A percentile compares a stretch with the other conserved stretches of the same genome.
Conservation (phyloP, 2,888 invertebrate genomes). For the Dolichomitus sp. region DNA sequence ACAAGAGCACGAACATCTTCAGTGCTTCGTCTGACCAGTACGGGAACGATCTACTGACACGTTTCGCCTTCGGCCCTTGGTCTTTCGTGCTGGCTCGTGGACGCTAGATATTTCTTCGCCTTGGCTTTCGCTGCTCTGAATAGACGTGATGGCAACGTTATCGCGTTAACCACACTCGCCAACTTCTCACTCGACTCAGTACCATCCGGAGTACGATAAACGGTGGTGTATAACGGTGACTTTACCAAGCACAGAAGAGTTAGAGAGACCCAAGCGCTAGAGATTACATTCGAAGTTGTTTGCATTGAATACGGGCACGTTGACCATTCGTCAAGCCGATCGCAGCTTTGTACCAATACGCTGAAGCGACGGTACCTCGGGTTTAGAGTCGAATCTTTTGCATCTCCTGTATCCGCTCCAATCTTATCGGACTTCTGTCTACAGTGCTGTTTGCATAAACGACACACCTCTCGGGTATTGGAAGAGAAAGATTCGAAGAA, state of each 20-base stretch:
- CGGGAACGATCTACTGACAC: conserved; percentile 3
- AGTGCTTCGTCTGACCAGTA: conserved; percentile 24
- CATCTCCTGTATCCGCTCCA: conserved; percentile 25
- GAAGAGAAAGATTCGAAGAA: conserved; percentile 22
- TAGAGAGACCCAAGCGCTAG: conserved; percentile 19
- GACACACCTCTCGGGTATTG: conserved; percentile 9
- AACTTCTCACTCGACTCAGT: conserved; percentile 8
- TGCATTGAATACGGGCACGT: conserved; percentile 45
- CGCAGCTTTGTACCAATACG: conserved; percentile 22
- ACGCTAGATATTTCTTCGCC: neutral
- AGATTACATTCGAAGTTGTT: conserved; percentile 55
- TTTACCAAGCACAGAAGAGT: neutral
- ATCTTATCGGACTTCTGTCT: conserved; percentile 26
- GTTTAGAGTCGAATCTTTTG: conserved; percentile 5
- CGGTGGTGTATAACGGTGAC: neutral
- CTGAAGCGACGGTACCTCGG: conserved; percentile 32
- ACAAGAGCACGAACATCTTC: neutral
- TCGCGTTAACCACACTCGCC: conserved; percentile 15
- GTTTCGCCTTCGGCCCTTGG: neutral
- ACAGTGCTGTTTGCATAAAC: conserved; percentile 26
- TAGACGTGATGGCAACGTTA: neutral
- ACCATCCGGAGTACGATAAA: neutral
- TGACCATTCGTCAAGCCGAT: conserved; percentile 43
- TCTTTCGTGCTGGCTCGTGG: neutral
- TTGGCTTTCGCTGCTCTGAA: neutral